A percentile compares a stretch with the other conserved stretches of the same genome.
Conservation (phyloP, 1,140 invertebrate genomes). For the Hyphantria cunea region DNA sequence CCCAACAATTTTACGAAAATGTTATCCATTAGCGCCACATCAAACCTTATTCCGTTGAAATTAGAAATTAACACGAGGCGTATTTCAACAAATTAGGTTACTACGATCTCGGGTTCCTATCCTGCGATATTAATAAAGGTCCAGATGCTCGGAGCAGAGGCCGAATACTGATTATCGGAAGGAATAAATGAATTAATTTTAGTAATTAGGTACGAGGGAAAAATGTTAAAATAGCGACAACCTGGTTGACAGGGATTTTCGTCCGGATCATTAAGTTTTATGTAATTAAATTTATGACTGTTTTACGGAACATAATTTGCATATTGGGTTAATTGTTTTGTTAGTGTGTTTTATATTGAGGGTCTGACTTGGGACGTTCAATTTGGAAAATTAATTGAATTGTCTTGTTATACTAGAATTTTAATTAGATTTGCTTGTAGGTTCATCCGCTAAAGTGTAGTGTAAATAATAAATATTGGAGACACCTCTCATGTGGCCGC, state of each 20-base stretch:
- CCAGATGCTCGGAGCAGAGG: conserved; percentile 39
- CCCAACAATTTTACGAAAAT: conserved; percentile 21
- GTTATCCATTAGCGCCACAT: conserved; percentile 27
- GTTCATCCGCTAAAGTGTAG: too few relatives aligned
- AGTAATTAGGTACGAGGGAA: conserved; percentile 38
- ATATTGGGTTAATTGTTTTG: conserved; percentile 16
- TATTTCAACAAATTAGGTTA: conserved; percentile 33
- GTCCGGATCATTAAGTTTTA: conserved; percentile 23
- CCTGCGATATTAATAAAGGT: conserved; percentile 39
- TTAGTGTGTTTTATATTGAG: conserved; percentile 3
- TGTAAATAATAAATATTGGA: not conserved
- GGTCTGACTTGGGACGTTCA: not conserved
- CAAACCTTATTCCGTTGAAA: conserved; percentile 24
- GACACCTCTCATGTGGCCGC: not conserved
- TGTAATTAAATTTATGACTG: conserved; percentile 25
- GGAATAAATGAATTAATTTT: conserved; percentile 46
- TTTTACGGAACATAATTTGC: conserved; percentile 20
- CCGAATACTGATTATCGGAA: conserved; percentile 52
- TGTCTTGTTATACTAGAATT: not conserved
- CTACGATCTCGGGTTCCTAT: conserved; percentile 22
- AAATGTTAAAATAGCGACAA: conserved; percentile 13
- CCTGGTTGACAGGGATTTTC: conserved; percentile 15
- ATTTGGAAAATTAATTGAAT: not conserved
- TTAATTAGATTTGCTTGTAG: too few relatives aligned
- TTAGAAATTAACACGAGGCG: conserved; percentile 27